These are phyloP conservation scores for Tuberolachnus salignus DNA, from an alignment of 2,888 invertebrate genomes.

Conservation along the genomic window DNA sequence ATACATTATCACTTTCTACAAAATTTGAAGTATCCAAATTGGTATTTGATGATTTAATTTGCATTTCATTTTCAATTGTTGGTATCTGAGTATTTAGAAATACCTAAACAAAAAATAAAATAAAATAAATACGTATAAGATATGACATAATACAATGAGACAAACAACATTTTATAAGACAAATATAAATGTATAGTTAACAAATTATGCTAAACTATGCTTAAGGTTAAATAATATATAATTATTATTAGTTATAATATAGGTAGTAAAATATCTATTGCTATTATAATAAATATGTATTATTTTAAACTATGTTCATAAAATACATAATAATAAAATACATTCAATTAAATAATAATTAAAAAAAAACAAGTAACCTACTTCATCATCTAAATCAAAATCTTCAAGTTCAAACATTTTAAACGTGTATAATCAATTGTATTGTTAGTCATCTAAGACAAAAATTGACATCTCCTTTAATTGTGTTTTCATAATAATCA, in stretches of 20 bases:
- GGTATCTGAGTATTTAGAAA: slow-evolving; percentile 47
- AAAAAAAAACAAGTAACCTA: slow-evolving; percentile 20
- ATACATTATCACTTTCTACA: slow-evolving; percentile 32
- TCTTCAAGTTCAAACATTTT: slow-evolving; percentile 52
- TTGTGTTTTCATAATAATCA: no score
- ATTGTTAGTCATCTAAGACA: neutral
- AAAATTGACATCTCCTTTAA: neutral
- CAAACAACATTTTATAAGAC: no score
- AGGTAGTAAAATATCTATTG: no score
- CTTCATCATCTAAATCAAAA: slow-evolving; percentile 50
- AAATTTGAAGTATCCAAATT: neutral
- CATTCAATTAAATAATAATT: neutral
- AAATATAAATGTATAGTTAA: no score
- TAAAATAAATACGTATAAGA: no score
- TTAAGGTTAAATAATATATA: no score
- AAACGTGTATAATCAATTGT: neutral
- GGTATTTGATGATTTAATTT: slow-evolving; percentile 6
- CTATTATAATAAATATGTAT: no score
- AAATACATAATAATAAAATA: no score
- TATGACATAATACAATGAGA: no score
- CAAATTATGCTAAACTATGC: neutral
- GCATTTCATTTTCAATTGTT: neutral
- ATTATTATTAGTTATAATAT: no score
- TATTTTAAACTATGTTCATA: no score
- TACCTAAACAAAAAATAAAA: slow-evolving; percentile 18